Percentiles rank a stretch among this genome's conserved stretches.
These are phyloP conservation scores for Micronycteris hirsuta DNA, from an alignment of 2,113 vertebrate genomes.

Conservation along the genomic window DNA sequence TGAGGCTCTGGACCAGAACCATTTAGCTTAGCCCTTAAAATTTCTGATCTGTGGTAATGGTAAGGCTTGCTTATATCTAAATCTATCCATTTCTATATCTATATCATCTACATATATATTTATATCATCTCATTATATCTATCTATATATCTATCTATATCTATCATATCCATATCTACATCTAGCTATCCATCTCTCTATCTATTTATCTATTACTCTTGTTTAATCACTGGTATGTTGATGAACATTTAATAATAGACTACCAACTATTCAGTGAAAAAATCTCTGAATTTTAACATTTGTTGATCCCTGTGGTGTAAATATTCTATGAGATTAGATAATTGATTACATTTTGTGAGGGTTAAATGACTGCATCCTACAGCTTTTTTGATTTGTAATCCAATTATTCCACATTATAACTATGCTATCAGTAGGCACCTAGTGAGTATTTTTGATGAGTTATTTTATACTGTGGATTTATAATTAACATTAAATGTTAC, in stretches of 20 bases:
- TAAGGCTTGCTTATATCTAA: not conserved
- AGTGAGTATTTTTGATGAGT: not conserved
- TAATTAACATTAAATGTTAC: conserved; percentile 9
- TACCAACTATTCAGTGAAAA: not conserved
- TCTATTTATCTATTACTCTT: not conserved
- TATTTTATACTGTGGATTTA: not conserved
- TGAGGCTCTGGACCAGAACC: not conserved
- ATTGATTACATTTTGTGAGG: not conserved
- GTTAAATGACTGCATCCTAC: not conserved
- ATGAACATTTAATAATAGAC: not conserved
- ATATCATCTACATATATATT: not conserved
- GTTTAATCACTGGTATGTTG: not conserved
- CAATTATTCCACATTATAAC: not conserved
- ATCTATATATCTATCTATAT: not conserved
- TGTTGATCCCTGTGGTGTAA: not conserved
- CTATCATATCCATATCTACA: not conserved
- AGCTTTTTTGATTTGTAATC: not conserved
- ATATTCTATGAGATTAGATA: not conserved
- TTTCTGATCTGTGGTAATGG: not conserved
- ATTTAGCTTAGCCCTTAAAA: not conserved
- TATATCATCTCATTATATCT: not conserved
- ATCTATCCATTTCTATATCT: not conserved
- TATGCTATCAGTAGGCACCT: not conserved
- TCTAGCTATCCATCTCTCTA: not conserved
- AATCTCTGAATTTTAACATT: not conserved